Base-by-base conservation (phyloP, 1,140 invertebrate species). In the Sarcophaga peregrina region DNA sequence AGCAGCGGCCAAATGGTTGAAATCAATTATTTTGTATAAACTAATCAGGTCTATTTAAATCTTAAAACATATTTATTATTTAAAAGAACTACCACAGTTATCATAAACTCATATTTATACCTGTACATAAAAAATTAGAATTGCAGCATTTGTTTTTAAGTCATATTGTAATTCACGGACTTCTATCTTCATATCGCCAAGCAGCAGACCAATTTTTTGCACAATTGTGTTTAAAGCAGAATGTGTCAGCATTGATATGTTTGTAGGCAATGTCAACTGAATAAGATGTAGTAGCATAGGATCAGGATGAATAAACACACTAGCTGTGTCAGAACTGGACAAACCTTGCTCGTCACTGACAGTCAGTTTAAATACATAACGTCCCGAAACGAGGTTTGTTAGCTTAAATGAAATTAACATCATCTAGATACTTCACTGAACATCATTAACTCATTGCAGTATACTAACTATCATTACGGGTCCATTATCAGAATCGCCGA, bases 271-370 rank as follows among this genome's bases (percentile, higher is more conserved):
- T 0, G 95, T 95, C 85, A 98, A 90, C 91, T 97, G 96, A 8
- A 98, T 93, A 72, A 97, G 91, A 90, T 96, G 93, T 85, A 94
- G 91, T 45, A 95, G 90, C 86, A 95, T 91, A 0, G 94, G 94
- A 91, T 97, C 96, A 87, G 94, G 92, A 90, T 97, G 96, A 0
- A 98, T 96, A 87, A 96, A 95, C 8, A 98, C 92, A 73, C 95
- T 96, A 7, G 96, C 95, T 8, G 94, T 95, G 88, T 98, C 96
- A 17, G 94, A 93, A 85, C 93, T 94, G 0, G 93, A 94, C 13
- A 96, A 91, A 4, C 97, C 97, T 91, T 98, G 97, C 82, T 96
- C 95, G 91, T 99, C 98, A 62, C 93, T 95, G 6, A 98, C 97
- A 82, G 94, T 96, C 48, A 98, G 91, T 86, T 94, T 95, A 87